These are phyloP conservation scores for Eulimnadia texana DNA, from an alignment of 1,140 invertebrate genomes.

Conservation along the genomic window DNA sequence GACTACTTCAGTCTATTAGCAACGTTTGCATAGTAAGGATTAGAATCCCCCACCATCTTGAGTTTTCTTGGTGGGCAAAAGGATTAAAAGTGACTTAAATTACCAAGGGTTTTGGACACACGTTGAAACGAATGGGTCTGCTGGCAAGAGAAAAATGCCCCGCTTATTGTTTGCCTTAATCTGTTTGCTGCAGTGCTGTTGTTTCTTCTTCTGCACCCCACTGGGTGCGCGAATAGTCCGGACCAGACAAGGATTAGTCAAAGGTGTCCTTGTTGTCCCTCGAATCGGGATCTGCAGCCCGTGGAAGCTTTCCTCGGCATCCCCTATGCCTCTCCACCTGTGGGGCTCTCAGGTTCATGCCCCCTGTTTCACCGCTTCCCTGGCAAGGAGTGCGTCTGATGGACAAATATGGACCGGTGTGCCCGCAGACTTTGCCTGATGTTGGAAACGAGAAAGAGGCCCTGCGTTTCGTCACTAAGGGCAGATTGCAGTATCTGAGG, in stretches of 20 bases:
- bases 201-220: neutral
- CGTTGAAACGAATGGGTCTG: neutral
- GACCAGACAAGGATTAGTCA: conserved; percentile 40
- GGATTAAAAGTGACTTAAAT: no score
- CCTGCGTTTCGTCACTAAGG: conserved; percentile 31
- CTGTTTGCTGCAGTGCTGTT: neutral
- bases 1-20: neutral
- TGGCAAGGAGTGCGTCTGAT: conserved; percentile 20
- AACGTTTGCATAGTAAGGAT: neutral
- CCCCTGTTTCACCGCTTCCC: conserved; percentile 28
- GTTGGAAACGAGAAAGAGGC: conserved; percentile 27
- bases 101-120: no score
- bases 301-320: conserved; percentile 48
- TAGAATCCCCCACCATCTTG: neutral
- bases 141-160: neutral
- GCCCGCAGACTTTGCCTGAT: conserved; percentile 23
- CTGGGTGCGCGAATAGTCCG: conserved; percentile 11
- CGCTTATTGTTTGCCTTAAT: neutral
- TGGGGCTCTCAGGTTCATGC: conserved; percentile 40
- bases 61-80: no score
- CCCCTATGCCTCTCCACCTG: conserved; percentile 41
- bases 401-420: conserved; percentile 21
- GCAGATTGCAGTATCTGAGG: conserved; percentile 49
- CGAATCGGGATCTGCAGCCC: conserved; percentile 54
- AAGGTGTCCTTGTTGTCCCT: conserved; percentile 56